A percentile compares a stretch with the other conserved stretches of the same genome.
Conservation (phyloP, 1,140 invertebrate species). For the Ylistrum balloti region DNA sequence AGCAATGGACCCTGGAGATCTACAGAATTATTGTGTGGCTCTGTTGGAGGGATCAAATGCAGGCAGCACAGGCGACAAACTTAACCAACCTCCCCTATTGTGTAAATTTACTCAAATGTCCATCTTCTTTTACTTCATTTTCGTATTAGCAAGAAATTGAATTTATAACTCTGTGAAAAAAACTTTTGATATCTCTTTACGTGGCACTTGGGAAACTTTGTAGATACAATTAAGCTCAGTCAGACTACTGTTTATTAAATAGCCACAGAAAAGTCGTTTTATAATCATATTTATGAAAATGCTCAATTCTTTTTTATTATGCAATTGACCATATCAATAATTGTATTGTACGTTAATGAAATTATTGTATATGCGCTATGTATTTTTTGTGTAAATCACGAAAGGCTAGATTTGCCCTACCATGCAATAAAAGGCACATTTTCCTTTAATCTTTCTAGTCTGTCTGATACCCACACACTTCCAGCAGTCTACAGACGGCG, state of each 20-base stretch:
- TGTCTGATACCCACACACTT: neutral
- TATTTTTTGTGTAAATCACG: constrained; percentile 29
- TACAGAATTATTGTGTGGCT: neutral
- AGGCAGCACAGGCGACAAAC: neutral
- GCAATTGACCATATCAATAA: constrained; percentile 23
- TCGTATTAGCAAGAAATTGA: neutral
- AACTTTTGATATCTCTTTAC: constrained; percentile 7
- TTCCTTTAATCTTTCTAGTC: neutral
- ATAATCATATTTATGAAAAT: constrained; percentile 10
- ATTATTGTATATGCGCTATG: neutral
- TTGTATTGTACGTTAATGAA: constrained; percentile 1
- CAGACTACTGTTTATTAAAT: neutral
- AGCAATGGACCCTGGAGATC: neutral
- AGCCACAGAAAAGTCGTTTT: neutral
- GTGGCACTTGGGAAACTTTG: neutral
- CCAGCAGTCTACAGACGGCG: neutral
- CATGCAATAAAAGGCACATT: constrained; percentile 21
- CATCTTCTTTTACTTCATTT: constrained; percentile 26
- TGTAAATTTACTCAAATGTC: neutral
- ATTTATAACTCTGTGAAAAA: constrained; percentile 29
- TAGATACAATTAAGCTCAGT: neutral
- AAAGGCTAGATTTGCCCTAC: neutral
- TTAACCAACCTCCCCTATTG: neutral
- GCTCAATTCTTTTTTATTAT: neutral
- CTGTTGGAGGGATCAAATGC: neutral